Base-by-base conservation (phyloP, 1,140 invertebrate genomes). In the Cryptotermes secundus region DNA sequence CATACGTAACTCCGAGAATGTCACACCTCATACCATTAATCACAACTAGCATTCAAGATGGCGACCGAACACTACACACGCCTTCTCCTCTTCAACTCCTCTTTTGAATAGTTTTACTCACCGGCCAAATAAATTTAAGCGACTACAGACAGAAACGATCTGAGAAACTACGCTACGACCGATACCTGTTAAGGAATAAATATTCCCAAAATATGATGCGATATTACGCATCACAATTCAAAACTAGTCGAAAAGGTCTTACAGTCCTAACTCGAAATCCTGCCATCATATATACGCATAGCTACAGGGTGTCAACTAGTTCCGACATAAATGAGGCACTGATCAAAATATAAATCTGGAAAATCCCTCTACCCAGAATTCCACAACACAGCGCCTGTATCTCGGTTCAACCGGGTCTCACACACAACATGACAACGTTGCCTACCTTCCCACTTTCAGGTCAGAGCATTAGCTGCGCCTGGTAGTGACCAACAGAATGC, bases 351-450 rank as follows among this genome's bases (percentile, higher is more conserved):
- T 26, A 72, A n/a, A 72, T 72, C 26, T 3, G 4, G 6, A 10
- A 7, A 26, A 59, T 24, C 6, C 4, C n/a, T n/a, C 59, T 72
- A 72, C 59, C 59, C 59, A 72, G 26, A 72, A 72, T 72, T 72
- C 59, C 59, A 72, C 59, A 31, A 72, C 59, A 31, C 26, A 31
- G 31, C 7, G 59, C 59, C 26, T 9, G 59, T 26, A 72, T 1
- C 26, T 31, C 59, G 0, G 59, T 4, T 31, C 59, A 72, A 26
- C 26, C 19, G 59, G 31, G 59, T 4, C 26, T 72, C 59, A 31
- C 59, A 72, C n/a, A 72, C 59, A 72, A 72, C n/a, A 16, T 72
- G 59, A 31, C 59, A 72, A 72, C 59, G 59, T 72, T 72, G 59
- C 59, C 59, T 72, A 72, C 59, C 26, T 72, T 72, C 19, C 59